These are phyloP conservation scores for Alectoris magna DNA, from an alignment of 2,797 vertebrate genomes.

Conservation along the genomic window DNA sequence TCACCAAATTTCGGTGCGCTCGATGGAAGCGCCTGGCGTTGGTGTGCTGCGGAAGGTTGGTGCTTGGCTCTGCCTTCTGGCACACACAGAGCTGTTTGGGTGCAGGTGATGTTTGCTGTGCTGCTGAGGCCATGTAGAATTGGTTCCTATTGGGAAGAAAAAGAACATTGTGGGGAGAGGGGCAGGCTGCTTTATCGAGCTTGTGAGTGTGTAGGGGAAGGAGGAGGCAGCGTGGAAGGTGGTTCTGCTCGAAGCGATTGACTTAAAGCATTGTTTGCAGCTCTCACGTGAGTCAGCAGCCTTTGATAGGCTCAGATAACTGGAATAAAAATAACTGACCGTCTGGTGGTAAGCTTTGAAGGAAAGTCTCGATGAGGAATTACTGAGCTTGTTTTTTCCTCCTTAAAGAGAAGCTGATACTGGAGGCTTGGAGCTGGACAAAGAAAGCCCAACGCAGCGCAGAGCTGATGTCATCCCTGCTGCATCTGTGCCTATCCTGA, in stretches of 20 bases:
- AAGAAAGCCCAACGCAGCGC: neutral
- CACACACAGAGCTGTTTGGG: neutral
- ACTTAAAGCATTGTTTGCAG: slow-evolving; percentile 18
- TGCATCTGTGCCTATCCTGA: slow-evolving; percentile 25
- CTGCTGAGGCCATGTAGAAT: neutral
- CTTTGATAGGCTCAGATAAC: neutral
- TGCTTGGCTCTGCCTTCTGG: rapidly evolving
- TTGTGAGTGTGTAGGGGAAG: neutral
- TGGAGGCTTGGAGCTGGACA: neutral
- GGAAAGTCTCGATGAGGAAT: neutral
- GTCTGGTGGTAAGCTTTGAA: neutral
- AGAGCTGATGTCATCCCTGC: slow-evolving; percentile 40
- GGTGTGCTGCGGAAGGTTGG: neutral
- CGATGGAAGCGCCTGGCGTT: neutral
- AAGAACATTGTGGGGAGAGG: neutral
- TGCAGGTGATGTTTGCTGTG: neutral
- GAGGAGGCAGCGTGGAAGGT: neutral
- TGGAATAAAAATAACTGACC: neutral
- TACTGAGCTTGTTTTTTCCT: neutral
- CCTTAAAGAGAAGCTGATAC: slow-evolving; percentile 1
- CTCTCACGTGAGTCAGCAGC: slow-evolving; percentile 14
- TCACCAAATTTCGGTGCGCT: neutral
- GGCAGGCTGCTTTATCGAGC: neutral
- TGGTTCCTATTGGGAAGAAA: neutral
- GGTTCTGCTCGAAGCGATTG: neutral